Percentiles rank a stretch among this genome's conserved stretches.
These are phyloP conservation scores for Emydoidea blandingii DNA, from an alignment of 2,797 vertebrate species.

Conservation along the genomic window DNA sequence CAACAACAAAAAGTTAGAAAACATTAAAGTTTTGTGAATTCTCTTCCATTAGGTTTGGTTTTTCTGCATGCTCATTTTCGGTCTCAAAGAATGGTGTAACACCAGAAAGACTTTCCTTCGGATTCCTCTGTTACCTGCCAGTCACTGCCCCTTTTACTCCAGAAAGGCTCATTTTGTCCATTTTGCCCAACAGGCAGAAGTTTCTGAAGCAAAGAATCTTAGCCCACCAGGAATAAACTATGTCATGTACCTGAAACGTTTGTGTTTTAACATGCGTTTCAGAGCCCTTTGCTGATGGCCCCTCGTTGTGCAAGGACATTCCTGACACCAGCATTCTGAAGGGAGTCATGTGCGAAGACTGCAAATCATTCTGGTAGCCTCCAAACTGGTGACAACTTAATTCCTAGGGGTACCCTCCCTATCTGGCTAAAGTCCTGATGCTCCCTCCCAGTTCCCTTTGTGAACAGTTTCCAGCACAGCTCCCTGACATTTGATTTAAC, in stretches of 20 bases:
- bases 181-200: neutral
- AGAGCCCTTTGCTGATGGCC: neutral
- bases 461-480: neutral
- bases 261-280: neutral
- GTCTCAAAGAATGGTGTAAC: neutral
- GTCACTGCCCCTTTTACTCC: neutral
- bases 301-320: neutral
- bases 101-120: neutral
- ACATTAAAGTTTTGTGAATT: neutral
- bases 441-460: neutral
- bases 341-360: neutral
- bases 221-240: neutral
- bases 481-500: neutral
- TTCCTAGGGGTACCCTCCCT: neutral
- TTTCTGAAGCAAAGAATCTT: neutral
- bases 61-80: neutral
- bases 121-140: neutral
- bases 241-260: neutral
- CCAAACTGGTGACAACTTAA: neutral
- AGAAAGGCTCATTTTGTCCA: fast-evolving
- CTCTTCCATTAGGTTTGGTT: neutral
- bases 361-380: neutral
- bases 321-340: neutral
- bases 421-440: neutral
- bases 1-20: too few species aligned